Percentiles rank a stretch among this genome's conserved stretches.
phyloP scores from a whole-genome alignment of 2,888 invertebrate species.

The Drosophila differens region DNA sequence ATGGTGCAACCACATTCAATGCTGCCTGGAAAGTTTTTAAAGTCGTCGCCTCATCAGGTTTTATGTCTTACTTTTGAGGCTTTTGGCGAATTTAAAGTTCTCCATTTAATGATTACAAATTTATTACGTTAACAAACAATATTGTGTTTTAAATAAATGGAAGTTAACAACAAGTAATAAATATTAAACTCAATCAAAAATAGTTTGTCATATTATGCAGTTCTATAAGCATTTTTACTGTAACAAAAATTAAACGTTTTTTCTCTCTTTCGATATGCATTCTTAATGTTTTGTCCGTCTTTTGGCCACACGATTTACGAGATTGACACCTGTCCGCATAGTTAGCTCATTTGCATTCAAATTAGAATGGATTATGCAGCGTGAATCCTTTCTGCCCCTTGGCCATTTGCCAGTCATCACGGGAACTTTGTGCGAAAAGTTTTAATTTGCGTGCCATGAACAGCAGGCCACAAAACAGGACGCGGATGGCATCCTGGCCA shows the following conservation, averaged over 20 bases:
- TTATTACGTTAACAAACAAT: neutral
- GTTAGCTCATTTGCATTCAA: constrained; percentile 72
- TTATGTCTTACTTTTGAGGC: neutral
- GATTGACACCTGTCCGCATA: constrained; percentile 37
- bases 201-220: neutral
- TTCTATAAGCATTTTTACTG: neutral
- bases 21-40: neutral
- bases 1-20: neutral
- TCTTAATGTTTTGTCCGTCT: neutral
- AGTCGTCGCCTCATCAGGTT: neutral
- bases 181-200: neutral
- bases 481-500: neutral
- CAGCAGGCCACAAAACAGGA: constrained; percentile 7
- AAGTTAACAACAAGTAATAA: neutral
- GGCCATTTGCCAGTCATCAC: constrained; percentile 12
- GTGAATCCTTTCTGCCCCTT: constrained; percentile 23
- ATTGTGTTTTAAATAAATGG: neutral
- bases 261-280: neutral
- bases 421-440: constrained; percentile 54
- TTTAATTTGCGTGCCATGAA: constrained; percentile 54
- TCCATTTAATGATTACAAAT: neutral
- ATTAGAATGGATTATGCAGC: constrained; percentile 53
- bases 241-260: neutral
- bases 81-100: neutral
- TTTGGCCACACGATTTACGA: constrained; percentile 25